These are phyloP conservation scores for Aplysina aerophoba DNA, from an alignment of 37 sponge, comb jelly and placozoan genomes.

Conservation along the genomic window DNA sequence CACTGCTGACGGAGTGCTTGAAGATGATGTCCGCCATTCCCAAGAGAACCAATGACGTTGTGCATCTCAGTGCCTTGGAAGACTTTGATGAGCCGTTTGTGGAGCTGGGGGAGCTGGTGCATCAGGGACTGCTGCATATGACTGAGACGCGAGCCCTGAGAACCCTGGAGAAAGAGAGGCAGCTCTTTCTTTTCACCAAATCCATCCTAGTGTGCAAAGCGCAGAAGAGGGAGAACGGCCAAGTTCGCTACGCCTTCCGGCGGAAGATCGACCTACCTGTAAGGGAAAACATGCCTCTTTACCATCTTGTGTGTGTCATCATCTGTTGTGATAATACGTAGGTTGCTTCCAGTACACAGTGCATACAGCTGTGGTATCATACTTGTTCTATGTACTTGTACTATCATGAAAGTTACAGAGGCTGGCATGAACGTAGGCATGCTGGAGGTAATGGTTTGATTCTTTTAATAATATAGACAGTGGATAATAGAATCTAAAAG, in stretches of 20 bases:
- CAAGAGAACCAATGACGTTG: conserved; percentile 74
- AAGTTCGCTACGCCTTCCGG: conserved; percentile 60
- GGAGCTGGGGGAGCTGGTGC: conserved; percentile 49
- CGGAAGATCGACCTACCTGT: conserved; percentile 62
- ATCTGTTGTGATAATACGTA: too few relatives aligned
- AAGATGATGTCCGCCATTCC: conserved; percentile 20
- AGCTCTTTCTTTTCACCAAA: conserved; percentile 63
- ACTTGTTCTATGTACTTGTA: too few relatives aligned
- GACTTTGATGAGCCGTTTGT: conserved; percentile 52
- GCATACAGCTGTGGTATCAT: too few relatives aligned
- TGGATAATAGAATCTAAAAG: too few relatives aligned
- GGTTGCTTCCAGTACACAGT: too few relatives aligned
- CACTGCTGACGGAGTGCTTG: conserved; percentile 7
- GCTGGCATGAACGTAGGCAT: too few relatives aligned
- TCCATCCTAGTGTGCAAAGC: conserved; percentile 59
- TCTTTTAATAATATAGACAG: too few relatives aligned
- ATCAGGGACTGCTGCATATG: conserved; percentile 41
- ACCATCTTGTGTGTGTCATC: too few relatives aligned
- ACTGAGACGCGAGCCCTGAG: conserved; percentile 51
- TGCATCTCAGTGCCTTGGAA: conserved; percentile 63
- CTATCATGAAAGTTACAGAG: too few relatives aligned
- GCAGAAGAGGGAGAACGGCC: conserved; percentile 29
- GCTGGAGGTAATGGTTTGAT: too few relatives aligned
- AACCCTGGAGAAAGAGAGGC: conserved; percentile 73
- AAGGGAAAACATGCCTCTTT: too few relatives aligned